These are phyloP conservation scores for Ditylenchus weischeri DNA, from an alignment of 2,888 invertebrate genomes.

Conservation along the genomic window DNA sequence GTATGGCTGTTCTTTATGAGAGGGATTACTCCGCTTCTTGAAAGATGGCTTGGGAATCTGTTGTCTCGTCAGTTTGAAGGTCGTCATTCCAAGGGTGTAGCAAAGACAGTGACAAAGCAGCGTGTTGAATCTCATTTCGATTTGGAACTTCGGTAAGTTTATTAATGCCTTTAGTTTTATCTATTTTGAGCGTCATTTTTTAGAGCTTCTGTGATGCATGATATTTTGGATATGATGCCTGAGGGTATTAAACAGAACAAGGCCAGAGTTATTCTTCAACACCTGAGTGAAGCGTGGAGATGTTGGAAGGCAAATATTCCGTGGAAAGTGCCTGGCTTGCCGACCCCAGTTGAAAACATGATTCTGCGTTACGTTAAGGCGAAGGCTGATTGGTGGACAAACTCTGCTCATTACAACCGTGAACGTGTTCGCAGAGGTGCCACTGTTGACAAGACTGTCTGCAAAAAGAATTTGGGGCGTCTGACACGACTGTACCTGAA, in stretches of 20 bases:
- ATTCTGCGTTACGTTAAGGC: conserved; percentile 98
- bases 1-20: conserved; percentile 99
- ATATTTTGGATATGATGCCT: conserved; percentile 99
- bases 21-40: conserved; percentile 93
- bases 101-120: conserved; percentile 99
- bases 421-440: conserved; percentile 98
- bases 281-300: conserved; percentile 97
- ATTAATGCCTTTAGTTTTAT: neutral
- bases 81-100: conserved; percentile 94
- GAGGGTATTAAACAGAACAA: conserved; percentile 99
- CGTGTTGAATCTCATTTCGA: conserved; percentile 99
- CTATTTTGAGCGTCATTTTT: conserved; percentile 16
- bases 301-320: conserved; percentile 99
- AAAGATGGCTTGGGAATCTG: conserved; percentile 98
- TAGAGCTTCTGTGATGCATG: conserved; percentile 68
- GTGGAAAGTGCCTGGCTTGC: conserved; percentile 97
- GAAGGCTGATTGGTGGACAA: conserved; percentile 99
- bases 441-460: conserved; percentile 98
- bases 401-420: conserved; percentile 98
- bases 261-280: conserved; percentile 95
- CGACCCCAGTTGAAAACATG: conserved; percentile 99
- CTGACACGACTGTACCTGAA: conserved; percentile 92
- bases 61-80: conserved; percentile 98
- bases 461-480: conserved; percentile 98
- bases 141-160: conserved; percentile 76